Conservation (phyloP, 2,113 vertebrate genomes). For the Martes martes region DNA sequence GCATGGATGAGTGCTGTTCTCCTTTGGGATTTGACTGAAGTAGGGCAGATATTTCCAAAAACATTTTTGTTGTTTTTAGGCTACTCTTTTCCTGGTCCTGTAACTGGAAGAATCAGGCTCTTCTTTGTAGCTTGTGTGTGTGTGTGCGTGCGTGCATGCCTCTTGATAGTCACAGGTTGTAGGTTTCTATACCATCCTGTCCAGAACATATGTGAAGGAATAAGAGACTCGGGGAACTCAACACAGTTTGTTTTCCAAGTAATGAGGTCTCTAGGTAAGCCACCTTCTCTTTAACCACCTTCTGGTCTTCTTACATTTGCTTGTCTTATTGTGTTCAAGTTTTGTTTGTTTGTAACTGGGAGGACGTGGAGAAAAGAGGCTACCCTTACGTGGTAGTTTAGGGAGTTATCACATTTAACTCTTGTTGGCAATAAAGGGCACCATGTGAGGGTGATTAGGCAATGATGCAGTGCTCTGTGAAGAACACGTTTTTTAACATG, state of each 20-base stretch:
- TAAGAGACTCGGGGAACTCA: neutral
- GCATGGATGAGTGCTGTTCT: neutral
- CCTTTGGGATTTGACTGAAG: neutral
- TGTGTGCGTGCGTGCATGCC: neutral
- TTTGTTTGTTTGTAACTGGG: neutral
- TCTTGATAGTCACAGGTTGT: neutral
- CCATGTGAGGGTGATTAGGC: rapidly evolving
- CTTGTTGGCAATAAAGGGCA: neutral
- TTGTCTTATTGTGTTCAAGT: neutral
- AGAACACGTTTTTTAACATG: neutral
- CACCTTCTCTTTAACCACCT: neutral
- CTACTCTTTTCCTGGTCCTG: neutral
- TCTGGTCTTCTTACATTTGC: neutral
- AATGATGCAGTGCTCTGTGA: rapidly evolving
- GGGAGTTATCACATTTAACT: neutral
- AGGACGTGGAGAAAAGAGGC: neutral
- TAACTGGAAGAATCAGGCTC: neutral
- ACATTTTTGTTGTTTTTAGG: neutral
- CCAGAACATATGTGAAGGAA: neutral
- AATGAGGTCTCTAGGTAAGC: neutral
- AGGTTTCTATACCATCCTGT: neutral
- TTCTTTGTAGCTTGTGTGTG: neutral
- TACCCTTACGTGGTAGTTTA: neutral
- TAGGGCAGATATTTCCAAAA: neutral
- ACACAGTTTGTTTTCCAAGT: neutral